Evolutionary conservation across 2,113 vertebrate genomes (phyloP).

Genomic region (Cyprinus carpio): DNA sequence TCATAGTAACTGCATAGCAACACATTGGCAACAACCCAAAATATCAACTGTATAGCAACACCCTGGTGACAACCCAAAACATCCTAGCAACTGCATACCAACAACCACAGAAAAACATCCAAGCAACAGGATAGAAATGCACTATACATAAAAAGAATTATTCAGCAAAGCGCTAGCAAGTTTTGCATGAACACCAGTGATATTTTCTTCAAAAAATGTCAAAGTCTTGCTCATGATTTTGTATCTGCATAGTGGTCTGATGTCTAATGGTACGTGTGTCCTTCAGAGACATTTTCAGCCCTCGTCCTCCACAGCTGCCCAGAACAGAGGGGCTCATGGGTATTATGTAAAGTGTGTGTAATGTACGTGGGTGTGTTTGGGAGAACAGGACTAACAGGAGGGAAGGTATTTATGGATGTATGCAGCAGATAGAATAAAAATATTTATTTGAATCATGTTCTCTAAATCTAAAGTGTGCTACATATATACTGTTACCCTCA

Average conservation of each 20-base stretch:
- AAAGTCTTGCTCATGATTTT: background rate
- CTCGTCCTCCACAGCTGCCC: slow-evolving; percentile 8
- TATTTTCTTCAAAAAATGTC: no score
- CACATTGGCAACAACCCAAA: background rate
- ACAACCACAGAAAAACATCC: background rate
- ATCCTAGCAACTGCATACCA: background rate
- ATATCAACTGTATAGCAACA: background rate
- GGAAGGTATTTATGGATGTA: background rate
- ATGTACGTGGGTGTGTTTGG: slow-evolving; percentile 14
- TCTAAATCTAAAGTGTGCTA: background rate
- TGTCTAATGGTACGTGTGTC: background rate
- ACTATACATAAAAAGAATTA: background rate
- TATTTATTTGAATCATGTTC: background rate
- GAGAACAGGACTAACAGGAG: slow-evolving; percentile 12
- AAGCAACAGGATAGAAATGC: background rate
- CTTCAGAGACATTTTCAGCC: slow-evolving; percentile 12
- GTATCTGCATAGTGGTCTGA: background rate
- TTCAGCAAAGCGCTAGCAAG: background rate
- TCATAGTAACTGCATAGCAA: background rate
- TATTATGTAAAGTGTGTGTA: slow-evolving; percentile 36
- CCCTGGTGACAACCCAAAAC: background rate
- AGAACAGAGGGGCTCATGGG: background rate
- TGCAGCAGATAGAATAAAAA: slow-evolving; percentile 1
- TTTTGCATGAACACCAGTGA: background rate
- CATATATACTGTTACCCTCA: background rate